Evolutionary conservation across 2,888 invertebrate genomes (phyloP).

Genomic region (Microctonus aethiopoides): DNA sequence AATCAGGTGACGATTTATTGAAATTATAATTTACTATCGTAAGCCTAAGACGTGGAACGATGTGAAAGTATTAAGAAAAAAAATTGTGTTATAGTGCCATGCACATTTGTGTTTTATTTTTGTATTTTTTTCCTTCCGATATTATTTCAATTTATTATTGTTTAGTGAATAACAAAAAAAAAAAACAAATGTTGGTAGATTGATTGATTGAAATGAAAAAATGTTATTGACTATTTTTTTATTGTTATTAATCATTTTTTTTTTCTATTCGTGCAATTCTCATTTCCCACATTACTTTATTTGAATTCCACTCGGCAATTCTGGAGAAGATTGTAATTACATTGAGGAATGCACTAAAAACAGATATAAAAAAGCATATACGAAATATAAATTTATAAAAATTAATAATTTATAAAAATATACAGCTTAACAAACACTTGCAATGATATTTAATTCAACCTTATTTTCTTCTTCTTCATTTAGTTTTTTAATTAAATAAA

Average conservation of each 20-base stretch:
- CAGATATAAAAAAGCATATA: conserved; percentile 29
- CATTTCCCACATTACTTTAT: conserved; percentile 46
- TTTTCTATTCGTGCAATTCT: conserved; percentile 40
- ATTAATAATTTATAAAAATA: conserved; percentile 11
- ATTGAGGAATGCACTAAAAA: conserved; percentile 34
- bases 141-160: not conserved
- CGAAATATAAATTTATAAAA: conserved; percentile 17
- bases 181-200: no score
- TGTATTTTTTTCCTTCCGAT: not conserved
- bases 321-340: conserved; percentile 34
- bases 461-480: no score
- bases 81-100: conserved; percentile 13
- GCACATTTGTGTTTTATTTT: conserved; percentile 11
- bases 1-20: conserved; percentile 11
- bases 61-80: not conserved
- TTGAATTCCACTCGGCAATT: conserved; percentile 39
- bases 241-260: conserved; percentile 7
- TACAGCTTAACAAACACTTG: not conserved
- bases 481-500: not conserved
- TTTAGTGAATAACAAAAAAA: not conserved
- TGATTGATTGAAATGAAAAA: no score
- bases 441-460: not conserved
- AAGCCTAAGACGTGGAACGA: not conserved
- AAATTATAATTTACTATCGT: not conserved
- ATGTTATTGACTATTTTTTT: not conserved